Base-by-base conservation (phyloP, 2,113 vertebrate species). In the Pholis gunnellus region DNA sequence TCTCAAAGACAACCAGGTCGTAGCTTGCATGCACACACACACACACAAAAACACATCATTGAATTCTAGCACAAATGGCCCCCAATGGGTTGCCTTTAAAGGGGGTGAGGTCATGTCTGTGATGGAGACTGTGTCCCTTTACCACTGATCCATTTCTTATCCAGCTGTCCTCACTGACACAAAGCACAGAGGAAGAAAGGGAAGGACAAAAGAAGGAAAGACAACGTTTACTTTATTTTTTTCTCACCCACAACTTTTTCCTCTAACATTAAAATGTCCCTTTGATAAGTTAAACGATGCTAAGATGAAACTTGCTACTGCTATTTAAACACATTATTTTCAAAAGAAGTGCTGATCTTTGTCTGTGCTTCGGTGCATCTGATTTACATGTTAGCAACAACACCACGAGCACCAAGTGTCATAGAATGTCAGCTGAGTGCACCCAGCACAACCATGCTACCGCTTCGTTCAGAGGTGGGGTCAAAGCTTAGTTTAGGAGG, bases 71-170 rank as follows among this genome's bases (percentile, higher is more conserved):
- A 88, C 81, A 90, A 92, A 91, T 90, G 84, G 79, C 89, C 79
- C 89, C 94, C 76, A 61, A 60, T 83, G 87, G 91, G 85, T 82
- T 81, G 77, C 75, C 84, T 78, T 84, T 91, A 90, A 88, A 93
- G 81, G 82, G 83, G 89, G 87, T 94, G 94, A 95, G 94, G 92
- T 95, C 94, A 94, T 93, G 92, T 94, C 92, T 95, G 88, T 84
- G 88, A 87, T 83, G 81, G 91, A 85, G 91, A 82, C 88, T 86
- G 76, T 81, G 85, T 83, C 89, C 84, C 73, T 92, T 81, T 70
- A 80, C 71, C 89, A 69, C 59, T 84, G 82, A 92, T 94, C 92
- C 85, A 83, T 93, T 92, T 90, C 90, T 91, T 84, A 88, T 90
- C 86, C 91, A 90, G 84, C 89, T 86, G 85, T 81, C 81, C 84